phyloP scores from a whole-genome alignment of 2,113 vertebrate species.

The Aphyosemion australe region DNA sequence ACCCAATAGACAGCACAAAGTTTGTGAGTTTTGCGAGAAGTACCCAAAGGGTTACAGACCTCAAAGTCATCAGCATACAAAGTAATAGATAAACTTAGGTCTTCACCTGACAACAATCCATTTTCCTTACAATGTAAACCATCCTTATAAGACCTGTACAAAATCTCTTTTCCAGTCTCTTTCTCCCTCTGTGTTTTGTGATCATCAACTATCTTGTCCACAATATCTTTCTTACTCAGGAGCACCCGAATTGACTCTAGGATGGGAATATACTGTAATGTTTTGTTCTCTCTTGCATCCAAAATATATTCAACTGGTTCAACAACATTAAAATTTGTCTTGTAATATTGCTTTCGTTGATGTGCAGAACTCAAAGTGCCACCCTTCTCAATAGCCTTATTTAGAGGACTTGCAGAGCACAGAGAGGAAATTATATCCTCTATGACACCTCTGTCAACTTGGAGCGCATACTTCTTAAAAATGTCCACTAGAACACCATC shows the following conservation, averaged over 20 bases:
- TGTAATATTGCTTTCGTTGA: constrained; percentile 3
- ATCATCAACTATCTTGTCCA: too few relatives aligned
- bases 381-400: constrained; percentile 11
- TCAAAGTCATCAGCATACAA: constrained; percentile 19
- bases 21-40: constrained; percentile 15
- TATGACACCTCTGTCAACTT: too few relatives aligned
- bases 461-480: too few relatives aligned
- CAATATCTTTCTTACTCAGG: constrained; percentile 1
- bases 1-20: constrained; percentile 20
- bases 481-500: too few relatives aligned
- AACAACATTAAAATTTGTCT: constrained; percentile 7
- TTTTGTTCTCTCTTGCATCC: constrained; percentile 3
- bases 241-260: constrained; percentile 10
- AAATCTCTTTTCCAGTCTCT: not conserved
- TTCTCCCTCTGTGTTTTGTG: too few relatives aligned
- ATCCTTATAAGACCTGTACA: constrained; percentile 19
- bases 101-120: constrained; percentile 6
- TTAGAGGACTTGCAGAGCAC: constrained; percentile 2
- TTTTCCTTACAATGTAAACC: constrained; percentile 9
- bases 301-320: constrained; percentile 15
- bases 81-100: constrained; percentile 6
- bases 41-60: constrained; percentile 15
- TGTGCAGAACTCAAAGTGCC: constrained; percentile 21
- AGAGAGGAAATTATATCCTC: too few relatives aligned
- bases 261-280: constrained; percentile 1